phyloP scores from a whole-genome alignment of 2,888 invertebrate species.

The Epirrita christyi region DNA sequence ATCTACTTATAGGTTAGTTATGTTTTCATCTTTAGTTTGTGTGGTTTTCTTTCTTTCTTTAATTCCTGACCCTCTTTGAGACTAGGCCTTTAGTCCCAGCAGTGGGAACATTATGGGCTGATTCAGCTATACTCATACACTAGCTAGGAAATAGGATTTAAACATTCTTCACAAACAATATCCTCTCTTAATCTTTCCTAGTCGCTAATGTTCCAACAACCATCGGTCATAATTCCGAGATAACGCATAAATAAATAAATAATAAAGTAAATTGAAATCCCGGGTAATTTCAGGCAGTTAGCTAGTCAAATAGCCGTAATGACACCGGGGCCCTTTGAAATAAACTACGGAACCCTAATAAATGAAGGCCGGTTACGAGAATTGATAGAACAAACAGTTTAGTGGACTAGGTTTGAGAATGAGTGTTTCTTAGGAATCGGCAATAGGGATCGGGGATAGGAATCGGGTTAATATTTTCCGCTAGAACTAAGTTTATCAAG shows the following conservation, averaged over 20 bases:
- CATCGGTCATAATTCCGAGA: constrained; percentile 73
- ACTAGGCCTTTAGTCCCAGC: no score
- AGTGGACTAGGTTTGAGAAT: constrained; percentile 4
- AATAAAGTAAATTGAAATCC: constrained; percentile 82
- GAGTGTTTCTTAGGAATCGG: constrained; percentile 5
- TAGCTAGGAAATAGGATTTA: no score
- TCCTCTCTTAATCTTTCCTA: constrained; percentile 50
- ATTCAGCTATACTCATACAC: no score
- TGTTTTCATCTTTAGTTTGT: no score
- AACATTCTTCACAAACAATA: no score
- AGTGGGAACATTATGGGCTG: no score
- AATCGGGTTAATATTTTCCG: neutral
- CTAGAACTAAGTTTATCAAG: neutral
- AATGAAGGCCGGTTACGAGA: constrained; percentile 39
- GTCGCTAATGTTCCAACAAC: constrained; percentile 47
- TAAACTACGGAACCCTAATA: constrained; percentile 23
- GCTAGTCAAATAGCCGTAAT: constrained; percentile 66
- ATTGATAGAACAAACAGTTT: constrained; percentile 55
- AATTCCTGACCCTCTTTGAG: no score
- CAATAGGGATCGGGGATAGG: no score
- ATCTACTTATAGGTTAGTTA: no score
- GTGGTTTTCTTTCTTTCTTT: no score
- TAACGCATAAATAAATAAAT: constrained; percentile 83
- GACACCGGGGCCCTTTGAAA: constrained; percentile 75
- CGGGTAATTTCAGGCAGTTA: constrained; percentile 62